These are phyloP conservation scores for Ciconia boyciana DNA, from an alignment of 2,113 vertebrate species.

Conservation along the genomic window DNA sequence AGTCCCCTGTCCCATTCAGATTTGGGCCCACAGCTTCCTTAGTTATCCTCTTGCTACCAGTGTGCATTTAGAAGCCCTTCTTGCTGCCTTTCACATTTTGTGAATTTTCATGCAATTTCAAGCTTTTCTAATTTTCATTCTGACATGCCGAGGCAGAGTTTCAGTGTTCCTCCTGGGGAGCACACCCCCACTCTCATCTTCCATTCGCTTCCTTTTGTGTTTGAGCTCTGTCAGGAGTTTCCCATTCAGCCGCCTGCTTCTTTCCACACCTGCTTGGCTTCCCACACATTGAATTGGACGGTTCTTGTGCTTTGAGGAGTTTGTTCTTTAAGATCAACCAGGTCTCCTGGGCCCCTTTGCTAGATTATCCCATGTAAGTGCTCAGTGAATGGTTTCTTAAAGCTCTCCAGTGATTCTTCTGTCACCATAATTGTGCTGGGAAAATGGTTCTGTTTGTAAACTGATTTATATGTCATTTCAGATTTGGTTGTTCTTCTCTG, in stretches of 20 bases:
- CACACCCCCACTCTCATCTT: neutral
- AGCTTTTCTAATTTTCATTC: neutral
- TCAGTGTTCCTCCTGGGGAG: neutral
- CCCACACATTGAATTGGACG: neutral
- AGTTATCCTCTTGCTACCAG: neutral
- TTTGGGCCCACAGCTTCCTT: neutral
- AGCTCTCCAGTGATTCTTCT: conserved; percentile 52
- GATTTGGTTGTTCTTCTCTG: conserved; percentile 23
- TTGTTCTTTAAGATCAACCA: conserved; percentile 42
- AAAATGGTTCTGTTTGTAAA: conserved; percentile 45
- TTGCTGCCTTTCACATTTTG: neutral
- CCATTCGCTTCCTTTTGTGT: neutral
- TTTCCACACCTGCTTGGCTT: conserved; percentile 6
- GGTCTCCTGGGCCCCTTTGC: conserved; percentile 29
- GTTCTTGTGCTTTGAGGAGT: conserved; percentile 14
- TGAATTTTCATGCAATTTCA: neutral
- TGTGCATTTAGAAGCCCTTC: neutral
- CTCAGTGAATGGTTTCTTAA: conserved; percentile 48
- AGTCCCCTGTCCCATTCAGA: neutral
- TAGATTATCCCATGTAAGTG: conserved; percentile 44
- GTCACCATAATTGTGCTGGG: conserved; percentile 23
- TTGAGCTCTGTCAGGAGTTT: conserved; percentile 41
- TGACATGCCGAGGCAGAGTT: neutral
- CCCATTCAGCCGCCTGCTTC: neutral
- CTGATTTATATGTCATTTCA: conserved; percentile 27